Conservation (phyloP, 2,797 vertebrate species). For the Rallus crepitans region DNA sequence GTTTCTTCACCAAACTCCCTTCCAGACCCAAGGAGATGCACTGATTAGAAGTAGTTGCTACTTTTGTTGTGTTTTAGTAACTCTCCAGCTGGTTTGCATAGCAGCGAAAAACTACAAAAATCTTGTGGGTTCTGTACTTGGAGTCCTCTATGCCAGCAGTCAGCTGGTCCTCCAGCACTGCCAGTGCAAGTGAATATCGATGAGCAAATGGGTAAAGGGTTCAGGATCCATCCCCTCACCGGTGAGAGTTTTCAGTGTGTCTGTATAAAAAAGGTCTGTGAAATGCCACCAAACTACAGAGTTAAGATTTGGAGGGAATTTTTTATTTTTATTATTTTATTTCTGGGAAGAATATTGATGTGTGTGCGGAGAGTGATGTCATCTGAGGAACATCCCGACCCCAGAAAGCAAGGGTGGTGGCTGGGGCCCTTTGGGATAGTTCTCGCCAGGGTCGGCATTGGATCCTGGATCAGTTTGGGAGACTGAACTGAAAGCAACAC, state of each 20-base stretch:
- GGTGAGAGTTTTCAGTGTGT: neutral
- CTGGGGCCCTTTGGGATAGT: neutral
- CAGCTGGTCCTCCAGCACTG: neutral
- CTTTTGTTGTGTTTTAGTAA: neutral
- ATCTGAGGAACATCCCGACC: neutral
- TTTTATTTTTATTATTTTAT: neutral
- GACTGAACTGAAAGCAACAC: neutral
- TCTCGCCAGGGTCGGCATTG: neutral
- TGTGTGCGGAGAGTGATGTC: neutral
- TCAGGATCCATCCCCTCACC: neutral
- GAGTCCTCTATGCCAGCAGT: neutral
- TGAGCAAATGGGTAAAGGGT: neutral
- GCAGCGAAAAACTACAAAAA: neutral
- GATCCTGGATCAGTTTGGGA: slow-evolving; percentile 20
- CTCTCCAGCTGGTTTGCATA: neutral
- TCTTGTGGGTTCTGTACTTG: accelerated
- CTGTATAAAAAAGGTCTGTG: neutral
- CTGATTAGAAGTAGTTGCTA: neutral
- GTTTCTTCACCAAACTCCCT: neutral
- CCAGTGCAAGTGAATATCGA: neutral
- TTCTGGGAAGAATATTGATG: neutral
- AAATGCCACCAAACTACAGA: neutral
- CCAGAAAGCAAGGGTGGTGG: neutral
- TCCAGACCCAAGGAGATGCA: accelerated
- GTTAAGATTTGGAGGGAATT: neutral